These are phyloP conservation scores for Thereva nobilitata DNA, from an alignment of 2,888 invertebrate genomes.

Conservation along the genomic window DNA sequence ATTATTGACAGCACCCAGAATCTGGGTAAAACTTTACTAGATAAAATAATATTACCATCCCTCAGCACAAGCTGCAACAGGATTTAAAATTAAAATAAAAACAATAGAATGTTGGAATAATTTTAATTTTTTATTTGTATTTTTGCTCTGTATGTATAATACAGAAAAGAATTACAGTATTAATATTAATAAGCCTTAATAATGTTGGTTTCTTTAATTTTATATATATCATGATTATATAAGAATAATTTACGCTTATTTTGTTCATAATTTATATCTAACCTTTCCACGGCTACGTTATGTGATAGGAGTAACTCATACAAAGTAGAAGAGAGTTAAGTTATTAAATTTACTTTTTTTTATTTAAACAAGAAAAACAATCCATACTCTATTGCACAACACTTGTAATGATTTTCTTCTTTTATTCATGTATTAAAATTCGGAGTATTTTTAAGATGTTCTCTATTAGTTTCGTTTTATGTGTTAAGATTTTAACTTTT, in stretches of 20 bases:
- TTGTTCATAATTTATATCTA: constrained; percentile 7
- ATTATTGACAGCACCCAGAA: too few relatives aligned
- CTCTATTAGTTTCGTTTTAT: not conserved
- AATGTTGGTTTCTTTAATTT: not conserved
- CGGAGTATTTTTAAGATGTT: constrained; percentile 2
- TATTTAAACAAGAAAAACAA: too few relatives aligned
- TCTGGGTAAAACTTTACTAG: too few relatives aligned
- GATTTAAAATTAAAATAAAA: not conserved
- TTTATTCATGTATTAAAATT: not conserved
- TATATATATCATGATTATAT: constrained; percentile 27
- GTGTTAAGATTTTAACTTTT: constrained; percentile 10
- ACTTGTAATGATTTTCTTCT: too few relatives aligned
- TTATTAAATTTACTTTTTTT: too few relatives aligned
- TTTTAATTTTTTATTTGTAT: constrained; percentile 36
- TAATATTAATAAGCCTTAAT: constrained; percentile 41
- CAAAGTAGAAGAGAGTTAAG: too few relatives aligned
- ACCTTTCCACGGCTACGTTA: constrained; percentile 13
- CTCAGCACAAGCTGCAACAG: not conserved
- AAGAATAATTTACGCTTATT: constrained; percentile 35
- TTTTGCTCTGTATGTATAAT: constrained; percentile 39
- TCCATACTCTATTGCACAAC: too few relatives aligned
- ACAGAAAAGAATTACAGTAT: constrained; percentile 40
- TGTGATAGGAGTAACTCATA: not conserved
- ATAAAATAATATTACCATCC: too few relatives aligned
- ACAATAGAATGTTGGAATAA: not conserved